phyloP scores from a whole-genome alignment of 2,797 vertebrate species.

The Avahi laniger region DNA sequence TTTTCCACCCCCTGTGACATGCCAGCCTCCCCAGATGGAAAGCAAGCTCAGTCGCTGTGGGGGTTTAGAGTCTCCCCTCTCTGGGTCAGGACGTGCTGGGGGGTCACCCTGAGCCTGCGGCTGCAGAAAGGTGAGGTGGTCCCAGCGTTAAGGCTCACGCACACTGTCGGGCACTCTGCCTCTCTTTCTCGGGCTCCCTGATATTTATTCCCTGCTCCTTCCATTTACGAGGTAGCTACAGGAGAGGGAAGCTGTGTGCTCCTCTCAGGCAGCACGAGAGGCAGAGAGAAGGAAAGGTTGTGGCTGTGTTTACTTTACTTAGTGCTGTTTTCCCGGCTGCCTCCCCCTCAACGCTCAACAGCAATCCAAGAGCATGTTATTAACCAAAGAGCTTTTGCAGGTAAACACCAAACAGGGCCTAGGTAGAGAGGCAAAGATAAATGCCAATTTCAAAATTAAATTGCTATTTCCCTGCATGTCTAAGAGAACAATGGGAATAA shows the following conservation, averaged over 20 bases:
- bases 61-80: fast-evolving
- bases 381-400: background rate
- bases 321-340: conserved; percentile 40
- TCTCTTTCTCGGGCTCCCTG: background rate
- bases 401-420: background rate
- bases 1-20: background rate
- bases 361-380: background rate
- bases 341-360: background rate
- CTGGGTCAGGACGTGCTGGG: background rate
- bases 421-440: background rate
- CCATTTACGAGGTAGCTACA: conserved; percentile 53
- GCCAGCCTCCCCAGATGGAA: background rate
- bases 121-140: background rate
- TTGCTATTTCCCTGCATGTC: background rate
- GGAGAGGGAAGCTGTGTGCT: conserved; percentile 9
- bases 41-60: fast-evolving
- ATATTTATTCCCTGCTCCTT: conserved; percentile 74
- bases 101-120: background rate
- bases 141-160: background rate
- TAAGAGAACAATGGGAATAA: background rate
- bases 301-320: conserved; percentile 56
- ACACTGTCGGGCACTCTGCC: conserved; percentile 52
- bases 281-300: background rate
- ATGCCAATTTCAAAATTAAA: background rate
- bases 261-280: background rate